Conservation (phyloP, 2,797 vertebrate genomes). For the Mastacembelus armatus region DNA sequence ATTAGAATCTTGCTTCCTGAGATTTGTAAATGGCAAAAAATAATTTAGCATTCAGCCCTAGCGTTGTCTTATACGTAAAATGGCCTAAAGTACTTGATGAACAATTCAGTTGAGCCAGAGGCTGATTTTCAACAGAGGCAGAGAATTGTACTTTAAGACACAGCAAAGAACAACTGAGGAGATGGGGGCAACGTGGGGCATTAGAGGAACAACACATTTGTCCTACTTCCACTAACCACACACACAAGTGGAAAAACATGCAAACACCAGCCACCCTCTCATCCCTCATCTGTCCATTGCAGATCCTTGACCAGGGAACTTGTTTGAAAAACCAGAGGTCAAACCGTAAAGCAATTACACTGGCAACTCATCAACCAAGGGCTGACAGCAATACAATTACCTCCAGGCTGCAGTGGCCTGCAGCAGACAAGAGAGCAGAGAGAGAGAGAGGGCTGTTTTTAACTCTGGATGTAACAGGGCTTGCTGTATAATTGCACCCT, state of each 20-base stretch:
- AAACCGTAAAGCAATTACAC: slow-evolving; percentile 80
- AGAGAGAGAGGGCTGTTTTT: slow-evolving; percentile 60
- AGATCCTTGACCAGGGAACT: slow-evolving; percentile 77
- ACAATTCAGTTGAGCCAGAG: slow-evolving; percentile 32
- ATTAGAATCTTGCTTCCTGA: neutral
- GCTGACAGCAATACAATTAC: slow-evolving; percentile 82
- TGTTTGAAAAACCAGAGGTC: slow-evolving; percentile 81
- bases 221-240: slow-evolving; percentile 38
- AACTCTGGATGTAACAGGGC: slow-evolving; percentile 63
- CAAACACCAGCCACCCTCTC: slow-evolving; percentile 42
- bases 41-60: too few relatives aligned
- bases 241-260: slow-evolving; percentile 20
- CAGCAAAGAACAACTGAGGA: slow-evolving; percentile 31
- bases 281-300: slow-evolving; percentile 64
- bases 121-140: slow-evolving; percentile 27
- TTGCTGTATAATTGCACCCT: slow-evolving; percentile 68
- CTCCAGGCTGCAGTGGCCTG: slow-evolving; percentile 60
- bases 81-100: too few relatives aligned
- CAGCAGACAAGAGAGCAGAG: slow-evolving; percentile 56
- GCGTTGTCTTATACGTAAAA: too few relatives aligned
- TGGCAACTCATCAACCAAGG: slow-evolving; percentile 78
- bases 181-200: slow-evolving; percentile 21
- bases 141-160: slow-evolving; percentile 13
- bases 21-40: neutral
- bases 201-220: slow-evolving; percentile 53